Conservation (phyloP, 2,888 invertebrate genomes). For the Mylabris sibirica region DNA sequence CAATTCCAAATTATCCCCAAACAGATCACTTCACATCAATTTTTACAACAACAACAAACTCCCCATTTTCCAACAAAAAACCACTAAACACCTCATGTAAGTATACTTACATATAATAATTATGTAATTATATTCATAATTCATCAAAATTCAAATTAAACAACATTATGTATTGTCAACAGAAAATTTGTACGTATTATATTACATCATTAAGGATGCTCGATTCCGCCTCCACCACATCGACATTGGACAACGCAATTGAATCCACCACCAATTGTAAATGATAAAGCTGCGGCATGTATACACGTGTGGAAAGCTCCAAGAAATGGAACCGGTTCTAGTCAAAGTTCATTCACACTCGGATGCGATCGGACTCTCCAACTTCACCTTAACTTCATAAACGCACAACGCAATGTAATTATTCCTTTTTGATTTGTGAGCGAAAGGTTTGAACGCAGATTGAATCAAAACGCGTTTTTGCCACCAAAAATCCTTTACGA, state of each 20-base stretch:
- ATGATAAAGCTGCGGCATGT: slow-evolving; percentile 25
- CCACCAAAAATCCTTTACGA: neutral
- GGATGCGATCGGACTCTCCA: slow-evolving; percentile 49
- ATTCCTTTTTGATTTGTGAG: slow-evolving; percentile 47
- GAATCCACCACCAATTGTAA: slow-evolving; percentile 12
- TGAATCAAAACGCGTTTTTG: neutral
- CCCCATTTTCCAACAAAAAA: neutral
- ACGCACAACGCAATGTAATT: slow-evolving; percentile 49
- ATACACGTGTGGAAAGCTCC: slow-evolving; percentile 48
- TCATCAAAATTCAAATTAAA: neutral
- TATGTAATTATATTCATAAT: neutral
- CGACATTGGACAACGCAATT: slow-evolving; percentile 1
- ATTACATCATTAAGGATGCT: slow-evolving; percentile 12
- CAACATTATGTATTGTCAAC: neutral
- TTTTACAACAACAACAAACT: neutral
- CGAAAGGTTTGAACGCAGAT: slow-evolving; percentile 2
- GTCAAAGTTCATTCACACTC: slow-evolving; percentile 57
- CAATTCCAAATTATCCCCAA: neutral
- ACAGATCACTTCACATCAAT: neutral
- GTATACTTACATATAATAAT: too few relatives aligned
- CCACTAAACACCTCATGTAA: neutral
- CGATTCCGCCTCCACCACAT: slow-evolving; percentile 6
- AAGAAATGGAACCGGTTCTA: slow-evolving; percentile 56
- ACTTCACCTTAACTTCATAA: slow-evolving; percentile 45
- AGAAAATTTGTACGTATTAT: neutral